Evolutionary conservation across 2,888 invertebrate genomes (phyloP), one percentile per base, ranked within the genome.

Genomic region (Campoplex nolae): DNA sequence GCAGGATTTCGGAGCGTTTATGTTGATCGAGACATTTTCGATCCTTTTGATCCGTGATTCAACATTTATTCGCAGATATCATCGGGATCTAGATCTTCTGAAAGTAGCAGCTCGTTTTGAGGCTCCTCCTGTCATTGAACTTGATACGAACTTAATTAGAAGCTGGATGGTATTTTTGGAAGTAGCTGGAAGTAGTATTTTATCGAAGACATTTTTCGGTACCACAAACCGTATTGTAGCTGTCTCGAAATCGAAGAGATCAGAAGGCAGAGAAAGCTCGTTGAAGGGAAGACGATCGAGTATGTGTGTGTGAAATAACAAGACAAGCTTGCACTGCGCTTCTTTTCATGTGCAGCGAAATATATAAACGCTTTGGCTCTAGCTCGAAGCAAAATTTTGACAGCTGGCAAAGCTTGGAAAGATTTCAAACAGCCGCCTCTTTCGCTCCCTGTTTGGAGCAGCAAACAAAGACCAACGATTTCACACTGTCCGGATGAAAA

Each of bases 401-500:
- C 86, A 84, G 83, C 83, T 84, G 80, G 80, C 51, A 42, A 51
- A 83, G 73, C 73, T 65, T 70, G 28, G 58, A 58, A 67, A 67
- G 74, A 67, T 23, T 16, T 54, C 28, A 51, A 78, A 58, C 71
- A 35, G 71, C 51, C 51, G 32, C n/a, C 18, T n/a, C 54, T 38
- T n/a, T 38, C 68, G 35, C 23, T 38, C 35, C 8, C 13, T 48
- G 65, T 74, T 23, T 62, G 70, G 28, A 45, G 35, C 79, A 73
- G 32, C 80, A 32, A 81, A 83, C 79, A 86, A 82, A 80, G 71
- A 79, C 9, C 65, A 7, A 32, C 76, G 54, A 83, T 80, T 77
- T 86, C 76, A 83, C 79, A 76, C 75, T 62, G 71, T 56, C 71
- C 79, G 38, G 45, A 83, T 42, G 86, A 86, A 83, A 83, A 86